Conservation (phyloP, 1,140 invertebrate genomes). For the Apocrypta bakeri region DNA sequence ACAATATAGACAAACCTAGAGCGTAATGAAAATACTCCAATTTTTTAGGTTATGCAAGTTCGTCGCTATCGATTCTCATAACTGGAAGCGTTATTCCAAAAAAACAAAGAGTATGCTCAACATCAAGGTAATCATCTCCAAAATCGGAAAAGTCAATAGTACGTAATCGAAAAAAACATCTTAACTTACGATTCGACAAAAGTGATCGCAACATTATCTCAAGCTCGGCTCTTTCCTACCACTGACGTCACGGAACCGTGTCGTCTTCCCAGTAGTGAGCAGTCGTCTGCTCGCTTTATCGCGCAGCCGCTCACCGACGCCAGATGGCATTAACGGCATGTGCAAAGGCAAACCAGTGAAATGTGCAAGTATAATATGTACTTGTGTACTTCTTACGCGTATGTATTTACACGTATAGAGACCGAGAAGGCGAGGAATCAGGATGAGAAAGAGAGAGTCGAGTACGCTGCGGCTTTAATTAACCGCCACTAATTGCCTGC, state of each 20-base stretch:
- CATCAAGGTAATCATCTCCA: too few species aligned
- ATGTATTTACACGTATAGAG: neutral
- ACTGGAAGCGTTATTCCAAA: too few species aligned
- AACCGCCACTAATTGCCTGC: neutral
- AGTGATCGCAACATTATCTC: slow-evolving; percentile 59
- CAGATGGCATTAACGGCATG: neutral
- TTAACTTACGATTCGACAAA: slow-evolving; percentile 57
- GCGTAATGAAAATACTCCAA: neutral
- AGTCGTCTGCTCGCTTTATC: neutral
- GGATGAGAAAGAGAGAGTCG: neutral
- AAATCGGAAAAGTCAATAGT: too few species aligned
- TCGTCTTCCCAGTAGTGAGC: neutral
- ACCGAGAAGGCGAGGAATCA: too few species aligned
- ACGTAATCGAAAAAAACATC: slow-evolving; percentile 13
- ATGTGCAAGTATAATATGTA: neutral
- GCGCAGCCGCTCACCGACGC: neutral
- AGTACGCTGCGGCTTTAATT: neutral
- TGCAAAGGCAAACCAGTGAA: neutral
- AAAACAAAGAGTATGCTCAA: too few species aligned
- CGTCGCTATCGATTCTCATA: neutral
- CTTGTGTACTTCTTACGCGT: neutral
- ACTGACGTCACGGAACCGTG: slow-evolving; percentile 26
- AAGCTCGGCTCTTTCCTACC: neutral
- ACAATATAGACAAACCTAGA: neutral
- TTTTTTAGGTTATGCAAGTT: slow-evolving; percentile 33